Evolutionary conservation across 2,113 vertebrate species (phyloP), one percentile per base, ranked within the genome.

Genomic region (Istiophorus platypterus): DNA sequence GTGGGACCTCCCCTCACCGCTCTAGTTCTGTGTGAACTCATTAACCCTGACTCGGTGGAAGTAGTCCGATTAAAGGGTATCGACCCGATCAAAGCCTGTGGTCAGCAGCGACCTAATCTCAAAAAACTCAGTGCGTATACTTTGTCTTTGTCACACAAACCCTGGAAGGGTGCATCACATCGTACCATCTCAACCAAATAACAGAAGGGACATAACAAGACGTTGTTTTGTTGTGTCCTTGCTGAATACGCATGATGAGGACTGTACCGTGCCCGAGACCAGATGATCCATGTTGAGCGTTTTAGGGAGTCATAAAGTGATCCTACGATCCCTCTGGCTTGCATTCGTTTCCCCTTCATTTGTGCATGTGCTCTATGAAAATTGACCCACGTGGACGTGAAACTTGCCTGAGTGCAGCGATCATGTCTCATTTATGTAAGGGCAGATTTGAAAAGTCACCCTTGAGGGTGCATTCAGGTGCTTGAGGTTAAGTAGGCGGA

Each of bases 1-100:
- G 34, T 8, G 90, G 90, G 90, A 76, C 68, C 57, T 74, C 77
- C 90, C 88, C 89, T 67, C 27, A 17, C 26, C 26, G 1, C 54
- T 1, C 9, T 22, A 42, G 76, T 87, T 76, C n/a, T 85, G 5
- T 81, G 64, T 88, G 76, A 17, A 78, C 90, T 22, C 76, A 45
- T 18, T 57, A 2, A 88, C 81, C 88, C 37, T 0, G 14, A 5
- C 58, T 47, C 31, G 24, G 42, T 27, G 52, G 52, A 20, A 76
- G 65, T 27, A 57, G 31, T n/a, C 42, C 20, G 65, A 61, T 51
- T n/a, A n/a, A 58, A 57, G 69, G 34, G 1, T 42, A 66, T 79
- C 34, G 14, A 29, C 12, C 13, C 9, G 80, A 64, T 78, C 62
- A 76, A 84, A 84, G 78, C 71, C 52, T 69, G 67, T 2, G 8